phyloP scores from a whole-genome alignment of 2,888 invertebrate species.

The Acutogordius australiensis region DNA sequence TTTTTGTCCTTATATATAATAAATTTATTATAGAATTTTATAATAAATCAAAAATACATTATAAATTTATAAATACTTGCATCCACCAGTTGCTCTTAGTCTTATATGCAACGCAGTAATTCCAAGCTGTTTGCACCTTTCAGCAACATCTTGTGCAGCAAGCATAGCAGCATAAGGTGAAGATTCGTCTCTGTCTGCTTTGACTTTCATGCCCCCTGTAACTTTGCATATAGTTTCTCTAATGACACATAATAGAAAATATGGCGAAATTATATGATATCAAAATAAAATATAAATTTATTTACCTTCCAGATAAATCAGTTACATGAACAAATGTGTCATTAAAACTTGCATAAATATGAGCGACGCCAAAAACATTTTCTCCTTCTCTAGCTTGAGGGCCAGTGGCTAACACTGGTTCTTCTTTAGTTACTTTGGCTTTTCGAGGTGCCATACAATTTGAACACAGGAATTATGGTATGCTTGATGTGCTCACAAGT shows the following conservation, averaged over 20 bases:
- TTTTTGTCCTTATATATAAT: conserved; percentile 44
- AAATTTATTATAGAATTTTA: conserved; percentile 11
- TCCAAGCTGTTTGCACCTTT: conserved; percentile 62
- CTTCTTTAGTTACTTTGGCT: conserved; percentile 81
- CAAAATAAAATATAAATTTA: conserved; percentile 15
- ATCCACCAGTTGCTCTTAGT: conserved; percentile 86
- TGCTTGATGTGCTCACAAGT: conserved; percentile 2
- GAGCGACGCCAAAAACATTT: conserved; percentile 89
- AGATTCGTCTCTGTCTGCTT: conserved; percentile 97
- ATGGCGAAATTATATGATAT: neutral
- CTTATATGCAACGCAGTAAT: conserved; percentile 95
- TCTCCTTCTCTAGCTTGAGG: conserved; percentile 89
- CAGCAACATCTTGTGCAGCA: conserved; percentile 97
- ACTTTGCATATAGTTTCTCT: conserved; percentile 40
- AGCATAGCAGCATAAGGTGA: conserved; percentile 99
- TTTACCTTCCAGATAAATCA: conserved; percentile 64
- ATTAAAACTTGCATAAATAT: conserved; percentile 97
- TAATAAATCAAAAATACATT: conserved; percentile 4
- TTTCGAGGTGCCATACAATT: conserved; percentile 93
- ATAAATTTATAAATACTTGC: conserved; percentile 25
- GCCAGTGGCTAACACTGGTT: conserved; percentile 73
- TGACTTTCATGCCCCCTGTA: conserved; percentile 80
- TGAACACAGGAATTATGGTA: too few relatives aligned
- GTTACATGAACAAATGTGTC: conserved; percentile 99
- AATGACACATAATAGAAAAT: neutral